Evolutionary conservation across 64 coral and sea anemone genomes (phyloP).

Genomic region (Platygyra sinensis): DNA sequence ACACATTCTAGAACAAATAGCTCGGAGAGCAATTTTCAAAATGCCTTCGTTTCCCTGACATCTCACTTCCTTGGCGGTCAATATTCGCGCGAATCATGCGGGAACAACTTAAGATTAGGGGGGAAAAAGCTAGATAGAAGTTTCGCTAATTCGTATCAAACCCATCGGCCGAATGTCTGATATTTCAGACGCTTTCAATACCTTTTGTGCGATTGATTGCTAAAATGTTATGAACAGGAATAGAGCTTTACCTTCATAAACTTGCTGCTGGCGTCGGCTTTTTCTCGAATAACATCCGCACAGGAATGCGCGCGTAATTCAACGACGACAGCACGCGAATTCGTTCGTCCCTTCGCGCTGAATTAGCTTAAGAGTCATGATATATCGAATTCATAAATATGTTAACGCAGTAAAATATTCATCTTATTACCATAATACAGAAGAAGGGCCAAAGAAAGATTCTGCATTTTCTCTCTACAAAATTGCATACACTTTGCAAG

Average conservation of each 20-base stretch:
- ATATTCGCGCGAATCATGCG: not conserved
- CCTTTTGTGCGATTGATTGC: conserved; percentile 16
- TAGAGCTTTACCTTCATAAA: conserved; percentile 19
- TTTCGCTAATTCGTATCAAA: not conserved
- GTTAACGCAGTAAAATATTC: conserved; percentile 78
- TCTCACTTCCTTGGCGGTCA: conserved; percentile 36
- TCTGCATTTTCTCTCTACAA: conserved; percentile 6
- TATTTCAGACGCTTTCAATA: conserved; percentile 5
- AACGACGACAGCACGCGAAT: not conserved
- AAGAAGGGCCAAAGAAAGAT: conserved; percentile 6
- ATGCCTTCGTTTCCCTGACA: conserved; percentile 68
- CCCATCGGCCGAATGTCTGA: conserved; percentile 21
- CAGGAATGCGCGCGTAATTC: not conserved
- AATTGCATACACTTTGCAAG: not conserved
- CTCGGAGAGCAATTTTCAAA: conserved; percentile 63
- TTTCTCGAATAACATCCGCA: not conserved
- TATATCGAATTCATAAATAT: conserved; percentile 66
- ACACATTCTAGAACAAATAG: conserved; percentile 60
- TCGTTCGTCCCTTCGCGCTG: not conserved
- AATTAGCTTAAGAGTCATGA: conserved; percentile 62
- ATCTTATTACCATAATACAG: conserved; percentile 74
- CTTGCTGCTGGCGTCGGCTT: not conserved
- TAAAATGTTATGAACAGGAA: conserved; percentile 14
- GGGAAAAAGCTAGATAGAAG: not conserved
- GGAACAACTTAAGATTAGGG: not conserved